A percentile compares a stretch with the other conserved stretches of the same genome.
These are phyloP conservation scores for Mythimna lalbum DNA, from an alignment of 2,888 invertebrate species.

Conservation along the genomic window DNA sequence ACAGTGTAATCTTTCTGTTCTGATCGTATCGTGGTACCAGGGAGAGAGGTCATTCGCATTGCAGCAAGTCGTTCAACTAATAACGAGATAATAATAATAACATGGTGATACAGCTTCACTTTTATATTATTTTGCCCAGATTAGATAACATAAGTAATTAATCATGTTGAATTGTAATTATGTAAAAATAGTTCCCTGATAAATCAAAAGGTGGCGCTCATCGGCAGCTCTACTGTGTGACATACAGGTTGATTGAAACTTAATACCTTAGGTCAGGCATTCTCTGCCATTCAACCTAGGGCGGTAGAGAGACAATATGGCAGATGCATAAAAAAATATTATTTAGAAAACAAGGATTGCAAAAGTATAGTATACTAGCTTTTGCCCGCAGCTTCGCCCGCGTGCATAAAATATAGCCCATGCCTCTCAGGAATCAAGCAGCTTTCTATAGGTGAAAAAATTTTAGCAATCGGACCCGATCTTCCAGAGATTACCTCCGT, in stretches of 20 bases:
- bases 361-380: too few species aligned
- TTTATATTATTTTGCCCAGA: constrained; percentile 33
- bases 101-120: constrained; percentile 48
- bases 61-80: constrained; percentile 58
- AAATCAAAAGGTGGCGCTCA: not conserved
- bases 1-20: constrained; percentile 33
- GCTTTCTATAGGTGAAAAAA: too few species aligned
- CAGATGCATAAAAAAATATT: too few species aligned
- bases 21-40: not conserved
- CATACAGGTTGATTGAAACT: not conserved
- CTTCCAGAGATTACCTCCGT: too few species aligned
- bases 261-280: too few species aligned
- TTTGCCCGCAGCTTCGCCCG: too few species aligned
- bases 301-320: too few species aligned
- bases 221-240: not conserved
- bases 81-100: constrained; percentile 47
- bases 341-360: too few species aligned
- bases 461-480: too few species aligned
- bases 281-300: too few species aligned
- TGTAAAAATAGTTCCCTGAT: not conserved
- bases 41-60: constrained; percentile 60
- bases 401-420: too few species aligned
- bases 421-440: too few species aligned
- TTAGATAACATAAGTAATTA: constrained; percentile 51
- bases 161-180: constrained; percentile 15